Evolutionary conservation across 2,113 vertebrate species (phyloP), one percentile per base, ranked within the genome.

Genomic region (Bos indicus): DNA sequence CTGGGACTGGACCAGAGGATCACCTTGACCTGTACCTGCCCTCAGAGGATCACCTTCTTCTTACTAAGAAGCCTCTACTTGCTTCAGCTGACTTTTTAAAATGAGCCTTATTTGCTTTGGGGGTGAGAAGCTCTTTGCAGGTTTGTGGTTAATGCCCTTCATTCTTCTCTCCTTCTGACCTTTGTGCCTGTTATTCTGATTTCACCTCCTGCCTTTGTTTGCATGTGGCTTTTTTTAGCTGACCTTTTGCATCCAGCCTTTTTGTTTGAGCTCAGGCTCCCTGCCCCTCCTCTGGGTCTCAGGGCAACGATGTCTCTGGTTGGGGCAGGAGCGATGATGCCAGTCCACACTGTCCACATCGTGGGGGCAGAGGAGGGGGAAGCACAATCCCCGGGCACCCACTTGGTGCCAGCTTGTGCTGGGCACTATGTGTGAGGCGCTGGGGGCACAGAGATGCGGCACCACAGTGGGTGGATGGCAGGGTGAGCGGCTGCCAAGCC

Each of bases 171-270:
- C 71, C 60, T 84, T 62, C 51, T 88, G 94, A 96, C 90, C 97
- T 96, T 95, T 95, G 96, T 90, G 94, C 94, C 86, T 36, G 13
- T 54, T 81, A 43, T 84, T 90, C 92, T 94, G 78, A 62, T 52
- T 88, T 91, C 52, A 48, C 86, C 96, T 95, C 43, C 83, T 67
- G 87, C 40, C 83, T 80, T 67, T 83, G 56, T 91, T 93, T 91
- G 19, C 23, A 6, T 3, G n/a, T 52, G 78, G 43, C 78, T 92
- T 87, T 57, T 90, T 95, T 83, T 51, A 91, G 91, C 57, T 1
- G 26, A 81, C 40, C 80, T 97, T 94, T 98, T 54, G 28, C 26
- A 80, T 30, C 7, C 5, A 48, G 30, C 23, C 36, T 95, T 97
- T 83, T 86, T n/a, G 57, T 56, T 12, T 36, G 64, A 62, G 67